phyloP scores from a whole-genome alignment of 2,113 vertebrate genomes.

The Cromileptes altivelis region DNA sequence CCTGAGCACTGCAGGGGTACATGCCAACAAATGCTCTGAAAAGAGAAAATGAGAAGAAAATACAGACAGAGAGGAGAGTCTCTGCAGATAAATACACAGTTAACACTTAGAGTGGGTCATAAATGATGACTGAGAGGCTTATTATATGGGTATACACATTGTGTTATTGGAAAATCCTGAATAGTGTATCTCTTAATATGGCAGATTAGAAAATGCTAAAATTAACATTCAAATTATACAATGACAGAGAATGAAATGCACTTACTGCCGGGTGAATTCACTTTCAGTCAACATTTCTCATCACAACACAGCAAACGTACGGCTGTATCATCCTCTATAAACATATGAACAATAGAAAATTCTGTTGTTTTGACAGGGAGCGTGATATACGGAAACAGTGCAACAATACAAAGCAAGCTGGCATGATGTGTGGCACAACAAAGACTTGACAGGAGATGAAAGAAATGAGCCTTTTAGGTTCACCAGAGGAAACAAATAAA shows the following conservation, averaged over 20 bases:
- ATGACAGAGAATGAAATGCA: neutral
- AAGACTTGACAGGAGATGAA: slow-evolving; percentile 58
- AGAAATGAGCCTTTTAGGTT: slow-evolving; percentile 39
- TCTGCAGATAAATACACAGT: too few species aligned
- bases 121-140: too few species aligned
- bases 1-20: too few species aligned
- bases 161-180: too few species aligned
- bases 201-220: neutral
- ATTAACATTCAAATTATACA: neutral
- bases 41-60: too few species aligned
- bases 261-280: neutral
- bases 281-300: neutral
- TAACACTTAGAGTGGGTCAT: too few species aligned
- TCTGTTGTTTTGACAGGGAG: slow-evolving; percentile 38
- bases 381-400: slow-evolving; percentile 13
- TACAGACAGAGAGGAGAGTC: too few species aligned
- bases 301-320: neutral
- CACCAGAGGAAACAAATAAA: slow-evolving; percentile 31
- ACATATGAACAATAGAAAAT: neutral
- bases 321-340: slow-evolving; percentile 1
- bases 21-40: too few species aligned
- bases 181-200: neutral
- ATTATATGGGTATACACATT: too few species aligned
- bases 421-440: slow-evolving; percentile 45
- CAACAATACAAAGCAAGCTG: slow-evolving; percentile 24